A percentile compares a stretch with the other conserved stretches of the same genome.
These are phyloP conservation scores for Nymphicus hollandicus DNA, from an alignment of 2,113 vertebrate genomes.

Conservation along the genomic window DNA sequence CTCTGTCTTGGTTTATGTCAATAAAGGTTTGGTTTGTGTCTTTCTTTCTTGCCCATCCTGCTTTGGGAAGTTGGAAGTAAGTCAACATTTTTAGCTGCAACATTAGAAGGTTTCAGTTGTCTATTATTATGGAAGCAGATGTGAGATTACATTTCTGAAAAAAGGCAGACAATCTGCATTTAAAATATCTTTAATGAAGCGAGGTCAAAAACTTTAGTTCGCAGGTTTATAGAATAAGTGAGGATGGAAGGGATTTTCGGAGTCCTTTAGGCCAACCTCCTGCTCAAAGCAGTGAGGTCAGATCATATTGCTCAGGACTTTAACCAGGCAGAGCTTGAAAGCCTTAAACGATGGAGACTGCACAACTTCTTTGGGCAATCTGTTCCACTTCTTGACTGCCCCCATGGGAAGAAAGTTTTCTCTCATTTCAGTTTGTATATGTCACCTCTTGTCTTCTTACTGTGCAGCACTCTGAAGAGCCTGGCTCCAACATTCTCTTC, in stretches of 20 bases:
- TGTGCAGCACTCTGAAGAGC: background rate
- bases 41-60: background rate
- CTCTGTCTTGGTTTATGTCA: conserved; percentile 18
- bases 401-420: background rate
- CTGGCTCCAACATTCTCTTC: rapidly evolving
- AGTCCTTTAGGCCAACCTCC: background rate
- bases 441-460: background rate
- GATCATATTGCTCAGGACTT: background rate
- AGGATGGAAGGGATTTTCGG: background rate
- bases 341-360: background rate
- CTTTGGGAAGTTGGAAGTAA: conserved; percentile 41
- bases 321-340: background rate
- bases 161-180: background rate
- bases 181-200: background rate
- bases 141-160: background rate
- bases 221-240: background rate
- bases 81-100: conserved; percentile 24
- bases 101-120: conserved; percentile 1
- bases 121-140: background rate
- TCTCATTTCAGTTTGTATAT: background rate
- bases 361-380: background rate
- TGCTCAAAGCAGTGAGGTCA: background rate
- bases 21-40: background rate
- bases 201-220: background rate
- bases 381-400: background rate